A percentile compares a stretch with the other conserved stretches of the same genome.
Evolutionary conservation across 1,140 invertebrate genomes (phyloP).

Genomic region (Thereuonema tuberculata): DNA sequence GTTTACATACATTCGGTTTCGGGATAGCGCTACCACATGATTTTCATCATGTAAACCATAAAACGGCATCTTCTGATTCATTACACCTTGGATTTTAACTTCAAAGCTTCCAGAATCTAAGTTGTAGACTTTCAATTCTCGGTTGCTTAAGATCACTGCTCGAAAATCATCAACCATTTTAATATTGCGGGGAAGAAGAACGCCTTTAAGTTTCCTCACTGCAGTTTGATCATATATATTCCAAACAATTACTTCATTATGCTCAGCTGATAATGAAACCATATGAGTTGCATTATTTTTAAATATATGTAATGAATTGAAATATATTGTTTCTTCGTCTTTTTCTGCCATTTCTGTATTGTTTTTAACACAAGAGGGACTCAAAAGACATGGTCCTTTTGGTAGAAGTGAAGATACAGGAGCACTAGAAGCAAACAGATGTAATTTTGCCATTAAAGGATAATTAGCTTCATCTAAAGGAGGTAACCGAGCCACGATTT

Average conservation of each 20-base stretch:
- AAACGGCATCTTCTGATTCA: conserved; percentile 85
- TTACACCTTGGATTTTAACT: conserved; percentile 63
- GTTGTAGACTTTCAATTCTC: conserved; percentile 65
- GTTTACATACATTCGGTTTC: conserved; percentile 82
- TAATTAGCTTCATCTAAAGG: conserved; percentile 25
- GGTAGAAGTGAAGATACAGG: conserved; percentile 15
- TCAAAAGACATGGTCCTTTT: conserved; percentile 17
- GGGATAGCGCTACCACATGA: conserved; percentile 62
- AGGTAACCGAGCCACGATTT: conserved; percentile 42
- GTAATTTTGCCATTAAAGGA: conserved; percentile 27
- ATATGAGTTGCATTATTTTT: conserved; percentile 35
- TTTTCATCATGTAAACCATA: conserved; percentile 63
- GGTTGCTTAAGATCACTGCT: conserved; percentile 60
- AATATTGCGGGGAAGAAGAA: conserved; percentile 31
- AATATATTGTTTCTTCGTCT: neutral
- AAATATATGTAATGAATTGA: conserved; percentile 5
- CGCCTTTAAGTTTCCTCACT: conserved; percentile 50
- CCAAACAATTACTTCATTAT: conserved; percentile 66
- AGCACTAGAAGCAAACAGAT: conserved; percentile 21
- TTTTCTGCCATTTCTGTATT: conserved; percentile 9
- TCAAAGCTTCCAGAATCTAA: conserved; percentile 54
- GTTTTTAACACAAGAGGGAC: too few species aligned
- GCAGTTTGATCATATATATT: conserved; percentile 34
- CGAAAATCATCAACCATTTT: conserved; percentile 43
- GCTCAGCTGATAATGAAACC: conserved; percentile 51